These are phyloP conservation scores for Campoletis sonorensis DNA, from an alignment of 1,140 invertebrate species.

Conservation along the genomic window DNA sequence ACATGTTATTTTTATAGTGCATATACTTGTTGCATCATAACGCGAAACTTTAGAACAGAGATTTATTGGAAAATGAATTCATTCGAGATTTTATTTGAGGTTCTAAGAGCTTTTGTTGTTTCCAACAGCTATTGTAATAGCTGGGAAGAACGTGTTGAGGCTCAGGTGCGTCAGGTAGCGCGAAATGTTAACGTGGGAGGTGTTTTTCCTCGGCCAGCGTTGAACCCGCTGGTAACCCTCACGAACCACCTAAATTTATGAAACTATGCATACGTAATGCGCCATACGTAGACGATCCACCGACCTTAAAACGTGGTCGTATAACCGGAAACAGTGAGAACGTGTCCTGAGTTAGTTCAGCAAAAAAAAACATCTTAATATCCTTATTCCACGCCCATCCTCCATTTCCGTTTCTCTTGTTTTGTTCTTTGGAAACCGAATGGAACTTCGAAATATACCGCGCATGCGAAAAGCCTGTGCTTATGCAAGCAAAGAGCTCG, in stretches of 20 bases:
- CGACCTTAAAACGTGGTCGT: conserved; percentile 24
- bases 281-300: conserved; percentile 35
- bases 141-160: not conserved
- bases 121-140: too few species aligned
- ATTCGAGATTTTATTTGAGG: too few species aligned
- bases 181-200: not conserved
- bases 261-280: conserved; percentile 69
- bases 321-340: not conserved
- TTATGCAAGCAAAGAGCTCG: not conserved
- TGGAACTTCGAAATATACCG: not conserved
- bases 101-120: too few species aligned
- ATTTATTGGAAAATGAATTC: too few species aligned
- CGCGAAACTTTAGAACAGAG: too few species aligned
- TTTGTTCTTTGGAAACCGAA: not conserved
- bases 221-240: not conserved
- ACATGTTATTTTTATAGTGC: too few species aligned
- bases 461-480: not conserved
- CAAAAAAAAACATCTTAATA: not conserved
- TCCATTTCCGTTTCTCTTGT: not conserved
- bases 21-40: too few species aligned
- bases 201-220: not conserved
- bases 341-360: not conserved
- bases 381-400: not conserved
- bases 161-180: not conserved
- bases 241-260: conserved; percentile 45